Evolutionary conservation across 2,113 vertebrate species (phyloP), one percentile per base, ranked within the genome.

Genomic region (Ibidorhyncha struthersii): DNA sequence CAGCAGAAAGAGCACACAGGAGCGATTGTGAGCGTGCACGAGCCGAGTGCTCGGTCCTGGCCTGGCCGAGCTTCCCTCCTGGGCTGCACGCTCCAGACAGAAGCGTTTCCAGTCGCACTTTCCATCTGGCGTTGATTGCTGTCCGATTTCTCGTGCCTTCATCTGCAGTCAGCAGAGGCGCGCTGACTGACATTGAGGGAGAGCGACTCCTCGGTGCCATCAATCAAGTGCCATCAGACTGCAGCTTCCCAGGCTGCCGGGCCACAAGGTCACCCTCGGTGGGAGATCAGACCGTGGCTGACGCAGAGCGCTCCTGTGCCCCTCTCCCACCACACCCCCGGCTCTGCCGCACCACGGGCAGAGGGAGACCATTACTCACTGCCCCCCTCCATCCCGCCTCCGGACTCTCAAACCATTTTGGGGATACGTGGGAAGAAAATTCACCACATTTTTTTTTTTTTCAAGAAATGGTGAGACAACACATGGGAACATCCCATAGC

Each of bases 1-100:
- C 50, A 47, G 4, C 70, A 78, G 52, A 36, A 59, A 45, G 62
- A 27, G 58, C 32, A 50, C 63, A 59, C 9, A 3, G n/a, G 53
- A 62, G 41, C 0, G 1, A 41, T 10, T 10, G 36, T 3, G 56
- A 53, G 52, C 0, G 1, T 4, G 8, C 27, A 34, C 0, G 3
- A 78, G 85, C n/a, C 1, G 6, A 8, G 40, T 0, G 2, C 71
- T 62, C 32, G 5, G 72, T 3, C 3, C 56, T 26, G 70, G 50
- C 70, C 88, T 19, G 62, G 79, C 74, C 18, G 1, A 20, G 21
- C 73, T 20, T 17, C 74, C 82, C 22, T 12, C 78, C 58, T 1
- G 13, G 69, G 70, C 87, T 8, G 1, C 55, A 0, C 1, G 1
- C 65, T 82, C 30, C 86, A 74, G 70, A 18, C 83, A 87, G 77